phyloP scores from a whole-genome alignment of 2,797 vertebrate species.

The Taenioides sp. region DNA sequence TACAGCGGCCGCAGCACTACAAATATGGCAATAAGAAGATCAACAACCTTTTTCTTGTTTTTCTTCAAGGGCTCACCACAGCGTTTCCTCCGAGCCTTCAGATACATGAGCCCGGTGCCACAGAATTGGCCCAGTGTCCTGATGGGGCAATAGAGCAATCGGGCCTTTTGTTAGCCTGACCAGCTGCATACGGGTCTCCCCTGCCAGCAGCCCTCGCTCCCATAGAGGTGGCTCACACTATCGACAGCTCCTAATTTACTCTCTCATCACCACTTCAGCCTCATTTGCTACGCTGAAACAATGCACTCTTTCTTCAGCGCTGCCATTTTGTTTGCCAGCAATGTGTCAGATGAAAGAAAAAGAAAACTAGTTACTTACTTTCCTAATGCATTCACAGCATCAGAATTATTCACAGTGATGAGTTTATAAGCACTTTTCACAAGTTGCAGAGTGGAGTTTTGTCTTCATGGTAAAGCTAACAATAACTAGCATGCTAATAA shows the following conservation, averaged over 20 bases:
- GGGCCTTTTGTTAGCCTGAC: conserved; percentile 63
- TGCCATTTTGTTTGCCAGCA: conserved; percentile 71
- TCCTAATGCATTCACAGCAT: no score
- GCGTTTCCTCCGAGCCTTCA: neutral
- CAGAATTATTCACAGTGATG: no score
- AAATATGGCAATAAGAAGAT: conserved; percentile 3
- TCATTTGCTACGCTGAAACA: conserved; percentile 72
- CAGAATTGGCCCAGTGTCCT: conserved; percentile 73
- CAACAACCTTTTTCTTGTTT: conserved; percentile 4
- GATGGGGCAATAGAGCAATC: conserved; percentile 73
- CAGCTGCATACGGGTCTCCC: conserved; percentile 68
- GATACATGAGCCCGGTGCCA: conserved; percentile 55
- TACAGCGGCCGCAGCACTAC: neutral
- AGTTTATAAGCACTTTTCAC: no score
- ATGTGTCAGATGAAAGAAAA: conserved; percentile 51
- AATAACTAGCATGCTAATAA: no score
- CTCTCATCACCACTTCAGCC: conserved; percentile 76
- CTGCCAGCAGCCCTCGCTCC: conserved; percentile 70
- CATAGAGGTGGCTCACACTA: conserved; percentile 72
- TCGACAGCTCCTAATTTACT: conserved; percentile 77
- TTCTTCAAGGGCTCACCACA: conserved; percentile 9
- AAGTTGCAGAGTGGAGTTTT: no score
- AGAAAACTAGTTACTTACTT: no score
- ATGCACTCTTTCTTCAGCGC: conserved; percentile 72
- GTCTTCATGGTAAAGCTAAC: no score